Conservation (phyloP, 2,888 invertebrate genomes). For the Epinotia nisella region DNA sequence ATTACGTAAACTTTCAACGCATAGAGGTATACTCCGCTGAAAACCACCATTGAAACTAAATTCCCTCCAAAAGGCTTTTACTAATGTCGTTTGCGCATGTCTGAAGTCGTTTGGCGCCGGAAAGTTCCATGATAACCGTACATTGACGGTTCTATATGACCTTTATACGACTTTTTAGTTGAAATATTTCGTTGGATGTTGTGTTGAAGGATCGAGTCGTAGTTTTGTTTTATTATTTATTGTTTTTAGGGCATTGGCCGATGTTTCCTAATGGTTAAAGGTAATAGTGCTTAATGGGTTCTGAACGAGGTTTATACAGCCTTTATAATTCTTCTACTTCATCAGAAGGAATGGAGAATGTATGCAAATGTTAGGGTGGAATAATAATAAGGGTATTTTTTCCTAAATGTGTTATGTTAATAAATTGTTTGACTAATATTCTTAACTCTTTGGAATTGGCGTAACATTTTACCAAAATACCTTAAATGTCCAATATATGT, state of each 20-base stretch:
- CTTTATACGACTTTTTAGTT: background rate
- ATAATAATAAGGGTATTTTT: background rate
- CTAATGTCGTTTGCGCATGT: conserved; percentile 47
- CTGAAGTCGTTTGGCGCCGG: conserved; percentile 30
- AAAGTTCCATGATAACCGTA: background rate
- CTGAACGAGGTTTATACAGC: conserved; percentile 38
- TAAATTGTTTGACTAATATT: background rate
- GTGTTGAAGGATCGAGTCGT: background rate
- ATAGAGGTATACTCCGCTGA: conserved; percentile 30
- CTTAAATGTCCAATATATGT: too few relatives aligned
- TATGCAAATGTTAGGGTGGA: conserved; percentile 13
- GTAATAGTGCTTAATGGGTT: conserved; percentile 38
- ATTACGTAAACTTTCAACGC: conserved; percentile 27
- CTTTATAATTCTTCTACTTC: conserved; percentile 24
- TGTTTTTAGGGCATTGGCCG: conserved; percentile 42
- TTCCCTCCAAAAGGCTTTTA: conserved; percentile 56
- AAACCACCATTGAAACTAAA: conserved; percentile 59
- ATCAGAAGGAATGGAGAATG: background rate
- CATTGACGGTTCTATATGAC: conserved; percentile 26
- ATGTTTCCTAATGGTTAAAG: conserved; percentile 37
- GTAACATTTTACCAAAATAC: too few relatives aligned
- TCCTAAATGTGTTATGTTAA: background rate
- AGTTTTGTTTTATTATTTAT: conserved; percentile 37
- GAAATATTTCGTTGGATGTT: conserved; percentile 11
- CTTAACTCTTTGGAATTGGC: too few relatives aligned